Percentiles rank a stretch among this genome's conserved stretches.
phyloP scores from a whole-genome alignment of 1,140 invertebrate species.

The Drosophila nasuta region DNA sequence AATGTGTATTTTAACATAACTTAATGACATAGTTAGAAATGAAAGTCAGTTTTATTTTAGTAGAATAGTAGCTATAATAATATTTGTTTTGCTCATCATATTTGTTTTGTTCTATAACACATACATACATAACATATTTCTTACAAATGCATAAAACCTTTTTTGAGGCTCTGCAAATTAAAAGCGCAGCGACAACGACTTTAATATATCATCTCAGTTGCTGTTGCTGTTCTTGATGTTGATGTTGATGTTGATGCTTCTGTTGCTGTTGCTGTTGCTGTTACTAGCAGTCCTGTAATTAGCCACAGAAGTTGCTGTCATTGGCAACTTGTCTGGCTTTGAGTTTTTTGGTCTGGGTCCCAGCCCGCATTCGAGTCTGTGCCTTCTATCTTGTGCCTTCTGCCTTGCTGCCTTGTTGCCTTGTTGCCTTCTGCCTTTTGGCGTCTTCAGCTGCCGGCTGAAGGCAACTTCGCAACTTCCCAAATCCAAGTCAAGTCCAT shows the following conservation, averaged over 20 bases:
- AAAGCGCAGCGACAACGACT: constrained; percentile 43
- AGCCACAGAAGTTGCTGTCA: constrained; percentile 72
- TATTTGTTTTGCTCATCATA: no score
- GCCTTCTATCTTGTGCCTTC: constrained; percentile 2
- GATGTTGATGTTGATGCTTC: constrained; percentile 46
- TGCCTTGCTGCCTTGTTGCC: constrained; percentile 24
- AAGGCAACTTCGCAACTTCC: constrained; percentile 52
- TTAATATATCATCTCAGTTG: constrained; percentile 70
- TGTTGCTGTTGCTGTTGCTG: constrained; percentile 44
- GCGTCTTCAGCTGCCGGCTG: constrained; percentile 65
- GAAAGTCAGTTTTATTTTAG: no score
- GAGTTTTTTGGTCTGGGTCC: constrained; percentile 19
- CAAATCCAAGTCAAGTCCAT: constrained; percentile 73
- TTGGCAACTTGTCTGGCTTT: constrained; percentile 47
- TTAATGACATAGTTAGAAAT: no score
- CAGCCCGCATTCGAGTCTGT: constrained; percentile 38
- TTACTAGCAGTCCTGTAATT: constrained; percentile 76
- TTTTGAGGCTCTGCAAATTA: constrained; percentile 22
- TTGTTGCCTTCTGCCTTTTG: constrained; percentile 56
- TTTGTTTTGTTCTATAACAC: no score
- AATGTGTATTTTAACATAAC: no score
- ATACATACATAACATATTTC: no score
- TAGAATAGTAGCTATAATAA: no score
- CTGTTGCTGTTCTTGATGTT: constrained; percentile 37
- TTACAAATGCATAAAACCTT: neutral